Base-by-base conservation (phyloP, 2,888 invertebrate genomes). In the Drosophila mercatorum region DNA sequence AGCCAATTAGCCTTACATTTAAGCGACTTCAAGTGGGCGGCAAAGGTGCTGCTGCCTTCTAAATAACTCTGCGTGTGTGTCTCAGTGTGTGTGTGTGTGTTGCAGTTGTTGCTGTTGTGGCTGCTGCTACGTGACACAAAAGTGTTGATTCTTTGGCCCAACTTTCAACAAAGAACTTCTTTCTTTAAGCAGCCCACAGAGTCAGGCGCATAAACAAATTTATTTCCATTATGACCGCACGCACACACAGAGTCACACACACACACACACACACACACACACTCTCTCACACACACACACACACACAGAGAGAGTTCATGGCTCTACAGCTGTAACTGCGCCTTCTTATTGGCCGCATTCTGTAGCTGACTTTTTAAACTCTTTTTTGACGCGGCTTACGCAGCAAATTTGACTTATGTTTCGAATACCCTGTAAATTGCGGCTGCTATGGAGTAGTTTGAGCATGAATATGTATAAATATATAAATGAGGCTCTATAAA, bases 171-270 rank as follows among this genome's bases (percentile, higher is more conserved):
- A 83, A 83, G 81, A 83, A 69, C 63, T 78, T 81, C 84, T 76
- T 81, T 84, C 78, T 70, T 73, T 59, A 61, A 55, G 49, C 46
- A 62, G 61, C 40, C 62, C 55, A 65, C 69, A 67, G 61, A 79
- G 74, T 79, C 77, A 56, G 62, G 56, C 71, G 72, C 80, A 75
- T 74, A 83, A 83, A 82, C 82, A 80, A 83, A 83, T 83, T 83
- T 82, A 83, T 83, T 68, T 81, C 71, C 81, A 74, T 84, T 82
- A 79, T 80, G 68, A 66, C 57, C 75, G 60, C 78, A 79, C 47
- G 44, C 59, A 63, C 36, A 41, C 28, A 58, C 26, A 59, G 31
- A 58, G 12, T 66, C 46, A 28, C 26, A 56, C 41, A n/a, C 22
- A 61, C 40, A 53, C 28, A 59, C 55, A 62, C 67, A 40, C 44